Evolutionary conservation across 2,888 invertebrate genomes (phyloP), one percentile per base, ranked within the genome.

Genomic region (Ecdyonurus torrentis): DNA sequence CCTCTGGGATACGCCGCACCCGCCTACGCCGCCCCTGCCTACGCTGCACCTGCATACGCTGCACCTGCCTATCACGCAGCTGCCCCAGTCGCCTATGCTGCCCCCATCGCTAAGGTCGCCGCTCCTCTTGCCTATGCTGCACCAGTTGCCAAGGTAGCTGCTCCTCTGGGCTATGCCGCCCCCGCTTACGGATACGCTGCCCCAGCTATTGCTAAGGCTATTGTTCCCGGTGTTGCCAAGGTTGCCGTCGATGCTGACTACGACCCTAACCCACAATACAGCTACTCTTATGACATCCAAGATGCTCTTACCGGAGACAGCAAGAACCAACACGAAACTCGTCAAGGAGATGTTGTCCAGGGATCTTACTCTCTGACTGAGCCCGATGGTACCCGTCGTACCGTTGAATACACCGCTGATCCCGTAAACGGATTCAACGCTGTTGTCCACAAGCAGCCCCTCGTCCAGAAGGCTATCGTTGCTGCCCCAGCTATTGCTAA

Each of bases 361-460:
- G 64, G 64, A 52, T 23, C 23, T 23, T 64, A 64, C 64, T 59
- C 52, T 52, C 62, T 64, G 2, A 22, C 23, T 10, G 64, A 64
- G 55, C 25, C 63, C 61, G 63, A 63, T 37, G 63, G 63, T 23
- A 63, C 61, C 63, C 63, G 63, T 24, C 61, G 62, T 23, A 59
- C 59, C 59, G 64, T 64, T 58, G 59, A 61, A 23, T 64, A 64
- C 64, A 61, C 61, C 59, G 64, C 64, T 59, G 64, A 64, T 58
- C 64, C 64, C 61, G 62, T 64, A 59, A 64, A 64, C 59, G 64
- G 64, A 62, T 64, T 64, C 64, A 64, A 64, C 62, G 64, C 64
- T 5, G 64, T 64, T 59, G 62, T 64, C 62, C 62, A 64, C 64
- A 20, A 24, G 18, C 59, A 64, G 19, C 24, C 60, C 37, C 61